phyloP scores from a whole-genome alignment of 2,888 invertebrate genomes.

The Gonocerus acuteangulatus region DNA sequence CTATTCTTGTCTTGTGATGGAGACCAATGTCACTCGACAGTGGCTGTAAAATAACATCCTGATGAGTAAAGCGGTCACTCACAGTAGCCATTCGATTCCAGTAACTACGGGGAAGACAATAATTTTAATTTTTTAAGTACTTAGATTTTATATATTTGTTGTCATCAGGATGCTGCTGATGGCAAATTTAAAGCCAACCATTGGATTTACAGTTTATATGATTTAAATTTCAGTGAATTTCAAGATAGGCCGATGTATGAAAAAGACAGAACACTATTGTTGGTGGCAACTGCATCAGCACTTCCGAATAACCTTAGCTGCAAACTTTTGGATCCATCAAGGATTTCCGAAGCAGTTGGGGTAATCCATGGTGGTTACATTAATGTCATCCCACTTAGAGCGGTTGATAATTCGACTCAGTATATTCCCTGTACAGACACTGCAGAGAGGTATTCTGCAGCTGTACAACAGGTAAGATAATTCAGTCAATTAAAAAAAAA shows the following conservation, averaged over 20 bases:
- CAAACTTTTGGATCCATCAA: conserved; percentile 31
- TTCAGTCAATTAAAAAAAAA: background rate
- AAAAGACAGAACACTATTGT: conserved; percentile 36
- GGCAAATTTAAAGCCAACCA: too few species aligned
- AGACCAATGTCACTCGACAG: too few species aligned
- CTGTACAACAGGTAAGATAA: conserved; percentile 35
- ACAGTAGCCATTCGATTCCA: too few species aligned
- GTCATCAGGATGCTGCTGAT: too few species aligned
- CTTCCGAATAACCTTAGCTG: conserved; percentile 39
- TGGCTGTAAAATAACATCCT: too few species aligned
- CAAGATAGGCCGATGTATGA: conserved; percentile 37
- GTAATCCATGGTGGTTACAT: conserved; percentile 39
- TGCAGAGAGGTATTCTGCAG: conserved; percentile 31
- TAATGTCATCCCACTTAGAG: conserved; percentile 37
- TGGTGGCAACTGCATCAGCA: conserved; percentile 39
- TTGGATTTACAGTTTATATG: too few species aligned
- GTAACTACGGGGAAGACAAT: too few species aligned
- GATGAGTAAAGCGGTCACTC: too few species aligned
- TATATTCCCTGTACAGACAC: conserved; percentile 37
- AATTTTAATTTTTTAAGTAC: too few species aligned
- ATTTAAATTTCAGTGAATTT: too few species aligned
- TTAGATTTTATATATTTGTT: too few species aligned
- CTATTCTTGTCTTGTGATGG: too few species aligned
- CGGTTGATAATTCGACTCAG: conserved; percentile 34
- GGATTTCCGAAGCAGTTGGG: conserved; percentile 35